Evolutionary conservation across 2,113 vertebrate species (phyloP).

Genomic region (Lasiurus cinereus): DNA sequence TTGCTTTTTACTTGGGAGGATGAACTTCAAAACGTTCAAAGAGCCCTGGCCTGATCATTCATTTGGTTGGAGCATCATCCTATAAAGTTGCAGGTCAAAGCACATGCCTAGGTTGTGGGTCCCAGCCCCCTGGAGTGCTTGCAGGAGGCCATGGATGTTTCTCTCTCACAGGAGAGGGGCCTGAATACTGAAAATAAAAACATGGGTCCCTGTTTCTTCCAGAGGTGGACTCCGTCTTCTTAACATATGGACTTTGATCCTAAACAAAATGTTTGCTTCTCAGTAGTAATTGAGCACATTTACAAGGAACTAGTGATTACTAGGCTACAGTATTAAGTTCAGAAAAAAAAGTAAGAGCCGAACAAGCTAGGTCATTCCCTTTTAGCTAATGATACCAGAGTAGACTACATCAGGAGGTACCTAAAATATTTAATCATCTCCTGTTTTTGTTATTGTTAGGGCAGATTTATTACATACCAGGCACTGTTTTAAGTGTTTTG

Average conservation of each 20-base stretch:
- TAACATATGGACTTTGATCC: background rate
- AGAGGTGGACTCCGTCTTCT: background rate
- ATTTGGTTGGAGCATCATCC: background rate
- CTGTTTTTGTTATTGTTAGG: background rate
- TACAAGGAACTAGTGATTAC: background rate
- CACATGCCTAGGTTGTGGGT: background rate
- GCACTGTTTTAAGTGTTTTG: background rate
- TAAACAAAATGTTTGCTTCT: conserved; percentile 27
- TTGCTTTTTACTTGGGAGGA: conserved; percentile 33
- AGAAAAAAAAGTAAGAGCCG: background rate
- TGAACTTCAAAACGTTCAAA: background rate
- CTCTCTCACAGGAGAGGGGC: background rate
- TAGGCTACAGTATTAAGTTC: background rate
- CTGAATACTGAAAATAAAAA: background rate
- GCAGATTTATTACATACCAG: background rate
- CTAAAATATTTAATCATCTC: background rate
- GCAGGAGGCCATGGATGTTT: background rate
- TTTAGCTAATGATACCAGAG: background rate
- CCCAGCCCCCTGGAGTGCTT: background rate
- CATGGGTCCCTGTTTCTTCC: background rate
- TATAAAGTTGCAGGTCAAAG: background rate
- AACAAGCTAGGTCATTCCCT: background rate
- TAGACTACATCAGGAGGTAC: background rate
- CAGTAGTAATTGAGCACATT: background rate
- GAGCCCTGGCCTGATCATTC: background rate